phyloP scores from a whole-genome alignment of 2,113 vertebrate species.

The Psephotus haematonotus region DNA sequence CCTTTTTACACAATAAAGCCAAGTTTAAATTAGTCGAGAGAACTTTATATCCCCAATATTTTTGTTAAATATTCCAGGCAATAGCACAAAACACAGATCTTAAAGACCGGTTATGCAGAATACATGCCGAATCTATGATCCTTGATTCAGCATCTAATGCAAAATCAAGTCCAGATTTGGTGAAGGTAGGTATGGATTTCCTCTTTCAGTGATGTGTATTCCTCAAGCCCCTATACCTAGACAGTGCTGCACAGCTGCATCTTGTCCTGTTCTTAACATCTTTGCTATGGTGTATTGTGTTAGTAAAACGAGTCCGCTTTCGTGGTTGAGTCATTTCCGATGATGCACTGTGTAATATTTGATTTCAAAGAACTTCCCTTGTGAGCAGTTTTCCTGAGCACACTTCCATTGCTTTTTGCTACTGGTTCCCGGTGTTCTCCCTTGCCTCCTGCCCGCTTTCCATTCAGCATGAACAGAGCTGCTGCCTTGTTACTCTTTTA shows the following conservation, averaged over 20 bases:
- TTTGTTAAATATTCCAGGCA: constrained; percentile 87
- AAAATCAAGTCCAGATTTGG: constrained; percentile 83
- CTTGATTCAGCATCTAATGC: constrained; percentile 84
- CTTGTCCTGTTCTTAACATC: neutral
- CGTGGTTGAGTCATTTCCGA: neutral
- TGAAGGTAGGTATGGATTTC: constrained; percentile 90
- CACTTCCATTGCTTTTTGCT: neutral
- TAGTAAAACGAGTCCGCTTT: neutral
- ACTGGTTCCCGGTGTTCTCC: neutral
- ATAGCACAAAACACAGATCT: constrained; percentile 96
- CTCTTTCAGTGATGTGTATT: neutral
- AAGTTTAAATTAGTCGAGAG: neutral
- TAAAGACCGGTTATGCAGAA: constrained; percentile 95
- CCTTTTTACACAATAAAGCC: constrained; percentile 8
- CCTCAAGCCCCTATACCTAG: neutral
- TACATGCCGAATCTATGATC: constrained; percentile 93
- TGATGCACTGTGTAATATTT: neutral
- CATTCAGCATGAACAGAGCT: neutral
- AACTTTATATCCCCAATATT: constrained; percentile 73
- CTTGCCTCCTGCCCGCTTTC: neutral
- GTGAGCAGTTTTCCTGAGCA: neutral
- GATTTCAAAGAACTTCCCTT: neutral
- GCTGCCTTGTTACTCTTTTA: neutral
- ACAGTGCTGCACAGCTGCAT: neutral
- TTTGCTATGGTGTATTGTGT: neutral